Evolutionary conservation across 2,797 vertebrate genomes (phyloP), one percentile per base, ranked within the genome.

Genomic region (Neopelma chrysocephalum): DNA sequence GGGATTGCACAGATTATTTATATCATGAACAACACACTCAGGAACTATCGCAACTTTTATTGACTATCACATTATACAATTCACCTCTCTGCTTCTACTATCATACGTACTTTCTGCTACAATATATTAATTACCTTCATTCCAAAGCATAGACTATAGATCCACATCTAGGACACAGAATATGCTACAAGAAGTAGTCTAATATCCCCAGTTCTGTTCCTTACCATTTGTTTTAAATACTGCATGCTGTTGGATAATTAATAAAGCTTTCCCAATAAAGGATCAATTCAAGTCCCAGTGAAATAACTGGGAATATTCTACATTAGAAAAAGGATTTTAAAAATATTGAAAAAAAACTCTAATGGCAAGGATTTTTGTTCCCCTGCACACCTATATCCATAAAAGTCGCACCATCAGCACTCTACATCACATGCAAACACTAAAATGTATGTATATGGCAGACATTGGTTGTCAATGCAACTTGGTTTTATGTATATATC

Each of bases 401-500:
- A 64, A 43, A 58, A 36, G 20, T 19, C n/a, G 34, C 22, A 50
- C 31, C 22, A n/a, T 42, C 66, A 54, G 19, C 40, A 32, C 38
- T 60, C 38, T 9, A 31, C 68, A 84, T 31, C 6, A 4, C 64
- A 31, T 2, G n/a, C 31, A 64, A 80, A 78, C 8, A 14, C 42
- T 60, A 22, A 64, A 36, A 57, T 3, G 2, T 14, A 64, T 0
- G 0, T 0, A 17, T 3, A 60, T 3, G 38, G 6, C 53, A 73
- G 36, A 76, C 6, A 29, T 19, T 23, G 6, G 19, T 1, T 81
- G 26, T 18, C 64, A 47, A 2, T 12, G 31, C 36, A 87, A 53
- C 15, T 18, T 57, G 20, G 27, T 91, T 77, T 82, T 36, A 48
- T 3, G 20, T 3, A 25, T 8, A 17, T 20, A 76, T 19, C 16